Evolutionary conservation across 1,140 invertebrate species (phyloP), one percentile per base, ranked within the genome.

Genomic region (Octopus sinensis): DNA sequence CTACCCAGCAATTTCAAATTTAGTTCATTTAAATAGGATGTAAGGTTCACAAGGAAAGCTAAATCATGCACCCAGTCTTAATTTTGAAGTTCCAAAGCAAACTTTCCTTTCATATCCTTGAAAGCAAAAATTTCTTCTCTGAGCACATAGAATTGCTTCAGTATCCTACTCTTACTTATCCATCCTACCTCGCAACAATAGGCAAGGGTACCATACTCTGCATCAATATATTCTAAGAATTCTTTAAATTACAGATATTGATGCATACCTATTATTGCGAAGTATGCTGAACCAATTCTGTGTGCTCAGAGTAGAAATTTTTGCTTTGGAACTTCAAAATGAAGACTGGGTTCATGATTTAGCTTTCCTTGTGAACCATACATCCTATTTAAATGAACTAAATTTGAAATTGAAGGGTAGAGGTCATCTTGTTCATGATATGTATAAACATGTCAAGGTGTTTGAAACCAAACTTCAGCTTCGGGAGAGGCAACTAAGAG

Each of bases 381-480:
- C 62, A 68, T 68, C 62, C n/a, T 68, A 68, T 68, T 68, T 68
- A 68, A 68, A 68, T 68, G 62, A 3, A 68, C 62, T 68, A 68
- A 68, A 68, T 43, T 43, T n/a, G 62, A 68, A 68, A n/a, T 68
- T 68, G 62, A 1, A 68, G 62, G 62, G 62, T 68, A 68, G 62
- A 68, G 62, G 12, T 68, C 62, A 68, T 13, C n/a, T 68, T 68
- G 62, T 68, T 68, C 62, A 68, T 68, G 62, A 68, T 68, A 13
- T 68, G 62, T 68, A 68, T 68, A 68, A 68, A n/a, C 62, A 68
- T 68, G 62, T 68, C 62, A 68, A 68, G n/a, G 62, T 68, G 62
- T 68, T 68, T n/a, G 1, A 68, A 68, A 68, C 12, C n/a, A 68
- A 68, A 68, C 62, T 68, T 68, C 62, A 68, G 62, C 62, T 68